A percentile compares a stretch with the other conserved stretches of the same genome.
These are phyloP conservation scores for Panagrolaimus sp. DNA, from an alignment of 1,140 invertebrate species.

Conservation along the genomic window DNA sequence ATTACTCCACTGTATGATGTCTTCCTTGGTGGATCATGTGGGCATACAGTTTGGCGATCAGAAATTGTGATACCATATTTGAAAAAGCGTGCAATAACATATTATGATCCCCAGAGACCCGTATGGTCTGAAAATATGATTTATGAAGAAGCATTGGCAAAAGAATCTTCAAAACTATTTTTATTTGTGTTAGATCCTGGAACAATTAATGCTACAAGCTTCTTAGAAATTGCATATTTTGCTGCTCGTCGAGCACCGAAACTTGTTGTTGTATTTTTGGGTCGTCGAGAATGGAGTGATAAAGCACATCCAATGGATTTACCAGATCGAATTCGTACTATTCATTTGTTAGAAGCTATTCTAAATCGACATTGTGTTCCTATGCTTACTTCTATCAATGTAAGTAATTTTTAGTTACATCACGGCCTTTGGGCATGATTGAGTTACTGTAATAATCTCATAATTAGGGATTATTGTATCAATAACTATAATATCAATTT, in stretches of 20 bases:
- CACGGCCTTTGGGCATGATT: too few relatives aligned
- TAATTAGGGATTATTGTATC: too few relatives aligned
- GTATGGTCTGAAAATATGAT: constrained; percentile 57
- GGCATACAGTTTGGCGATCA: constrained; percentile 45
- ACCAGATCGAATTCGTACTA: constrained; percentile 48
- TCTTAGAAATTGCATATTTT: constrained; percentile 57
- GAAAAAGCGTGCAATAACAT: constrained; percentile 52
- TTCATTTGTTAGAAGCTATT: constrained; percentile 47
- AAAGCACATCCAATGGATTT: constrained; percentile 55
- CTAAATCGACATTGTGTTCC: constrained; percentile 49
- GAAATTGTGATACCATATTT: constrained; percentile 56
- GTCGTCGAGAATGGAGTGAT: constrained; percentile 51
- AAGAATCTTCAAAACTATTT: constrained; percentile 55
- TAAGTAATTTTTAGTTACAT: constrained; percentile 3
- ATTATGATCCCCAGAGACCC: constrained; percentile 55
- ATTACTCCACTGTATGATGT: constrained; percentile 49
- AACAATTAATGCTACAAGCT: constrained; percentile 57
- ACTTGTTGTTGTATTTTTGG: constrained; percentile 54
- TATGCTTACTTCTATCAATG: constrained; percentile 46
- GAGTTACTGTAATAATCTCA: background rate
- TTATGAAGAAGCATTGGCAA: constrained; percentile 48
- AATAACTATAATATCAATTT: too few relatives aligned
- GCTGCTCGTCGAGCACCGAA: constrained; percentile 55
- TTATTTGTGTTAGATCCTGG: constrained; percentile 57
- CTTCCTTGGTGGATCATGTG: constrained; percentile 56